Evolutionary conservation across 2,797 vertebrate genomes (phyloP), one percentile per base, ranked within the genome.

Genomic region (Enteromius paludinosus): DNA sequence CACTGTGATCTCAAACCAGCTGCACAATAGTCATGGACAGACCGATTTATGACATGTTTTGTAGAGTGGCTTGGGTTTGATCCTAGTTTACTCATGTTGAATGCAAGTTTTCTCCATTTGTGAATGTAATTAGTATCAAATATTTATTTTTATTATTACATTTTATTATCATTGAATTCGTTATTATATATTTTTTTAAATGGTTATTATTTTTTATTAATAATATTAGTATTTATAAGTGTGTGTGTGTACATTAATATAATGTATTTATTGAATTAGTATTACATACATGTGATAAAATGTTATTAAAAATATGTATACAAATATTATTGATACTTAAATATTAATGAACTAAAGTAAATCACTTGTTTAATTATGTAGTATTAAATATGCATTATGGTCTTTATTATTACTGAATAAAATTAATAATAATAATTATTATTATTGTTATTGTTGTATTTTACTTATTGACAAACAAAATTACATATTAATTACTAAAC

Each of bases 1-100:
- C 52, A 62, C 38, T 73, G 73, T 78, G 81, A 81, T 86, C 81
- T 83, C 64, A 75, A 78, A 72, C 20, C 47, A 30, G 43, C 30
- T 45, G 72, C 45, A 62, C 81, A 83, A 25, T 72, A 73, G 15
- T 56, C 47, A 68, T 52, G 17, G 25, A 28, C 7, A 2, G 35
- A 10, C 20, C 77, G 45, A 47, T 41, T 64, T 81, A 71, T 35
- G 41, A 23, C n/a, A 65, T 78, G 71, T 33, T 83, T 66, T 78
- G 45, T 54, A 69, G 47, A 75, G 47, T 6, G 30, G 33, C 17
- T 45, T 64, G 66, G 49, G 33, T 33, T 82, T 65, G 65, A 77
- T 28, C 1, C 1, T 73, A 59, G 35, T 52, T 59, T 28, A 14
- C 33, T 7, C 14, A 9, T 52, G 2, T 8, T 56, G 15, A 5